These are phyloP conservation scores for Neotoxoptera formosana DNA, from an alignment of 1,140 invertebrate genomes.

Conservation along the genomic window DNA sequence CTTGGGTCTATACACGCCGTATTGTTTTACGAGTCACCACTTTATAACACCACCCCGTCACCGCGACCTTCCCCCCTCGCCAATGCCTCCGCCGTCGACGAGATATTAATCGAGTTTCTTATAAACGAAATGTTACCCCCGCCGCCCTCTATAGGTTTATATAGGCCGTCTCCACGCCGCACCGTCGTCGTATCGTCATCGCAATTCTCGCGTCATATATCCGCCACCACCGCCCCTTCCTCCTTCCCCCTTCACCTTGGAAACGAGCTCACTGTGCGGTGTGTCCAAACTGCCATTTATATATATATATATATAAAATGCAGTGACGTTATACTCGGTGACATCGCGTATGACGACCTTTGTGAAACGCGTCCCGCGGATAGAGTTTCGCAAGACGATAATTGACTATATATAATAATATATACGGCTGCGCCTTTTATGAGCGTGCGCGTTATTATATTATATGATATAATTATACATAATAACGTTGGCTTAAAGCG, in stretches of 20 bases:
- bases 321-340: not conserved
- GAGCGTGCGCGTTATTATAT: not conserved
- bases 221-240: too few relatives aligned
- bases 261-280: not conserved
- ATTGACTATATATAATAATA: too few relatives aligned
- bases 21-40: constrained; percentile 22
- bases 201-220: not conserved
- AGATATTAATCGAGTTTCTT: constrained; percentile 34
- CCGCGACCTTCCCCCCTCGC: not conserved
- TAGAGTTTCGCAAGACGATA: not conserved
- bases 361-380: not conserved
- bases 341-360: not conserved
- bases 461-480: not conserved
- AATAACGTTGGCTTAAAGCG: too few relatives aligned
- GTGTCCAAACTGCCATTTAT: not conserved
- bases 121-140: not conserved
- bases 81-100: not conserved
- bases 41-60: not conserved
- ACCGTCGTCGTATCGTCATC: not conserved
- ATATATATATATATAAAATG: not conserved
- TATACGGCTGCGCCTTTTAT: not conserved
- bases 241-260: accelerated
- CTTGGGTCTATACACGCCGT: constrained; percentile 9
- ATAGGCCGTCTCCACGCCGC: not conserved
- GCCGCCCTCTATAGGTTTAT: not conserved